These are phyloP conservation scores for Trisateles emortualis DNA, from an alignment of 2,888 invertebrate genomes.

Conservation along the genomic window DNA sequence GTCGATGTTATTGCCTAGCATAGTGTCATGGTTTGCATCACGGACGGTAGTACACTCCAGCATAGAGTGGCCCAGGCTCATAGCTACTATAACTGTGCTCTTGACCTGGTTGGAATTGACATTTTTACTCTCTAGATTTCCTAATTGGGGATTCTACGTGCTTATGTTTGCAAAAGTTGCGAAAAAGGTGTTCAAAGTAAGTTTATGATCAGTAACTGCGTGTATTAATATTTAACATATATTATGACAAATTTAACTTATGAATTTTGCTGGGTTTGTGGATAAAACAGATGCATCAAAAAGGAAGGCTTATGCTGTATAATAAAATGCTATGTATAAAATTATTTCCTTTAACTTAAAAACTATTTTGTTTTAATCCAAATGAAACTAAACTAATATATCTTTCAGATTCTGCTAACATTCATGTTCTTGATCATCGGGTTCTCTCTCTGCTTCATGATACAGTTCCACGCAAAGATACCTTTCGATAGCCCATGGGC, in stretches of 20 bases:
- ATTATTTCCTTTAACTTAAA: too few relatives aligned
- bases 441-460: constrained; percentile 85
- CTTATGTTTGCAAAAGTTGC: constrained; percentile 88
- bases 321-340: too few relatives aligned
- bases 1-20: constrained; percentile 63
- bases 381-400: too few relatives aligned
- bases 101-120: constrained; percentile 87
- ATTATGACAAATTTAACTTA: too few relatives aligned
- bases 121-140: constrained; percentile 86
- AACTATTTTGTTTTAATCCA: neutral
- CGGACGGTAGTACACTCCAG: too few relatives aligned
- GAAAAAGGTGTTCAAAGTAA: constrained; percentile 84
- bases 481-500: constrained; percentile 82
- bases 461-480: constrained; percentile 78
- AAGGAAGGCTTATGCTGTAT: too few relatives aligned
- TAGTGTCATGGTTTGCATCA: constrained; percentile 31
- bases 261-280: too few relatives aligned
- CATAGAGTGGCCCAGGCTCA: constrained; percentile 82
- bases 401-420: constrained; percentile 34
- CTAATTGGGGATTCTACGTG: constrained; percentile 87
- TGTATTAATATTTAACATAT: too few relatives aligned
- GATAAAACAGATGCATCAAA: too few relatives aligned
- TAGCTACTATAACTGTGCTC: constrained; percentile 83
- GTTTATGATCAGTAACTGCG: constrained; percentile 6
- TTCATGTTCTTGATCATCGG: constrained; percentile 79